Conservation (phyloP, 2,888 invertebrate species). For the Scrobipalpa atriplicella region DNA sequence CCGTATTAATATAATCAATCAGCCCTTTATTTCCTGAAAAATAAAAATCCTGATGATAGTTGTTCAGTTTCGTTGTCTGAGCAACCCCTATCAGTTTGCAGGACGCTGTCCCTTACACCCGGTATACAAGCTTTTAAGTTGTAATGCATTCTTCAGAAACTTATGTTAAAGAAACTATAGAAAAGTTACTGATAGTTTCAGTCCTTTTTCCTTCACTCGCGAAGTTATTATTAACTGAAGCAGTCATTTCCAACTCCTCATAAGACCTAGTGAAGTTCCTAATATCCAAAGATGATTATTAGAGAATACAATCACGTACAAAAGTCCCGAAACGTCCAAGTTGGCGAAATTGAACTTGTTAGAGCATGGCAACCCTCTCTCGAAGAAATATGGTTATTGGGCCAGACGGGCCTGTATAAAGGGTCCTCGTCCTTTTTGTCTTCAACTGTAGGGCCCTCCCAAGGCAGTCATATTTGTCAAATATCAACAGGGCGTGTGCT, state of each 20-base stretch:
- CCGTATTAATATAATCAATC: too few species aligned
- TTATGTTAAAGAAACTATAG: too few species aligned
- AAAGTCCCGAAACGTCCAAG: conserved; percentile 22
- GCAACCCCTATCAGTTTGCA: too few species aligned
- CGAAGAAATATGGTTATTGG: conserved; percentile 34
- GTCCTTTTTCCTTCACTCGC: too few species aligned
- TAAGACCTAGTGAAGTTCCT: not conserved
- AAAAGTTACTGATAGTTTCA: too few species aligned
- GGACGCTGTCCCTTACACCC: too few species aligned
- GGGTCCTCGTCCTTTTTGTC: conserved; percentile 24
- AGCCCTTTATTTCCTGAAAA: too few species aligned
- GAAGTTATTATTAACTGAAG: not conserved
- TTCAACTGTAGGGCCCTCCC: conserved; percentile 7
- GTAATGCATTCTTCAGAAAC: too few species aligned
- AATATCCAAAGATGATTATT: conserved; percentile 19
- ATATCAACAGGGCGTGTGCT: conserved; percentile 15
- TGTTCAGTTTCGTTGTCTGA: too few species aligned
- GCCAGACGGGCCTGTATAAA: conserved; percentile 28
- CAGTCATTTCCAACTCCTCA: not conserved
- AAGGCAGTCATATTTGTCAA: conserved; percentile 22
- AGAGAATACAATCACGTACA: conserved; percentile 25
- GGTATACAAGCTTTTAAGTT: too few species aligned
- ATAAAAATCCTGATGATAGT: too few species aligned
- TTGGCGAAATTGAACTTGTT: conserved; percentile 32
- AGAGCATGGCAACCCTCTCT: conserved; percentile 25